A percentile compares a stretch with the other conserved stretches of the same genome.
Evolutionary conservation across 30 jellyfish, hydroid and myxozoan genomes (phyloP).

Genomic region (Rhopilema esculentum): DNA sequence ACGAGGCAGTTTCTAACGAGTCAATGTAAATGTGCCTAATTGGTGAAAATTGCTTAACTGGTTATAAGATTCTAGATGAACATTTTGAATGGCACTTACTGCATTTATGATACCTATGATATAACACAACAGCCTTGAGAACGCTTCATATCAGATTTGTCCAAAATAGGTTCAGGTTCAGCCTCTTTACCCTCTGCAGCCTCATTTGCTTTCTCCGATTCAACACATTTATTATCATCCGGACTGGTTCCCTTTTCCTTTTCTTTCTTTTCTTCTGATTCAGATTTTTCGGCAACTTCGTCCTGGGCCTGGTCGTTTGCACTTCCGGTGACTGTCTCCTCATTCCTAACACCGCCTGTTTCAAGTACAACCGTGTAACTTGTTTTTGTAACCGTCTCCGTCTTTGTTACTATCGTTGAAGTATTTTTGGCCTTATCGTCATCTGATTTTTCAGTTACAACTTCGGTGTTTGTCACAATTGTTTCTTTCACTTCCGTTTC

Average conservation of each 20-base stretch:
- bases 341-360: background rate
- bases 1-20: background rate
- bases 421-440: background rate
- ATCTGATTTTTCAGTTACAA: background rate
- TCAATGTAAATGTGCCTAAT: background rate
- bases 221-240: background rate
- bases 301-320: too few relatives aligned
- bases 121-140: constrained; percentile 57
- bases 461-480: constrained; percentile 9
- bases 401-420: background rate
- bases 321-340: too few relatives aligned
- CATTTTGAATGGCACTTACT: background rate
- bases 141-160: constrained; percentile 17
- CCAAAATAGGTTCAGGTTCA: background rate
- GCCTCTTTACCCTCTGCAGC: constrained; percentile 30
- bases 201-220: constrained; percentile 4
- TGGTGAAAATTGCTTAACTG: background rate
- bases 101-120: background rate
- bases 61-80: background rate
- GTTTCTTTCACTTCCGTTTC: background rate
- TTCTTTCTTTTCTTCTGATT: background rate
- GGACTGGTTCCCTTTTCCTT: background rate
- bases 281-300: too few relatives aligned
- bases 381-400: background rate
- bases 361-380: background rate